Conservation (phyloP, 2,113 vertebrate genomes). For the Cheirogaleus medius region DNA sequence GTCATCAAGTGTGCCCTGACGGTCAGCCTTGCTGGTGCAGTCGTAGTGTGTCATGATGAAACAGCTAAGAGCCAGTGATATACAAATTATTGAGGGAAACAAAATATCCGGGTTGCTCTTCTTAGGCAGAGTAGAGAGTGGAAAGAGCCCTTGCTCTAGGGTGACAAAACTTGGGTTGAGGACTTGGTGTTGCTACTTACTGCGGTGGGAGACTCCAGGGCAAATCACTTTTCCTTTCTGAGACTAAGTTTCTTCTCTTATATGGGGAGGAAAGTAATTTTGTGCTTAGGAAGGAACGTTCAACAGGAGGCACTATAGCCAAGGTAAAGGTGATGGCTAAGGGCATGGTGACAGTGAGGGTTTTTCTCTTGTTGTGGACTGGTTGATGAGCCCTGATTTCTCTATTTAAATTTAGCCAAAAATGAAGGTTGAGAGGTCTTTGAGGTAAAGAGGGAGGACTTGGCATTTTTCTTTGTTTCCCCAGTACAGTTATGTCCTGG, state of each 20-base stretch:
- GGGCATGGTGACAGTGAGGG: neutral
- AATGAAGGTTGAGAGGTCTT: neutral
- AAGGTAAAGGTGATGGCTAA: neutral
- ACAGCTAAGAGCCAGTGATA: neutral
- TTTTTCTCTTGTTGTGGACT: neutral
- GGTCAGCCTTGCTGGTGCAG: neutral
- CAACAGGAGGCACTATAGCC: neutral
- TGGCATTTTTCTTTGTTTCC: neutral
- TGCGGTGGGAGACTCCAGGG: neutral
- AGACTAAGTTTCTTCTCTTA: neutral
- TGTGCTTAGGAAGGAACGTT: neutral
- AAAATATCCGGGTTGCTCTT: neutral
- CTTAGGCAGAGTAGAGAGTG: neutral
- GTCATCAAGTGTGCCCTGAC: neutral
- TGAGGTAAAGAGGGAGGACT: neutral
- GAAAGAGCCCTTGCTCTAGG: neutral
- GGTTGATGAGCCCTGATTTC: neutral
- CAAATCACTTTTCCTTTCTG: neutral
- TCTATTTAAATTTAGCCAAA: neutral
- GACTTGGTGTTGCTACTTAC: neutral
- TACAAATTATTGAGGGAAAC: no score
- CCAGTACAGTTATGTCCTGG: neutral
- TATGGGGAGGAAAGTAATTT: neutral
- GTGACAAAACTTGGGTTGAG: neutral
- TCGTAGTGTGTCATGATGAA: neutral